phyloP scores from a whole-genome alignment of 2,888 invertebrate species.

The Thereva unica region DNA sequence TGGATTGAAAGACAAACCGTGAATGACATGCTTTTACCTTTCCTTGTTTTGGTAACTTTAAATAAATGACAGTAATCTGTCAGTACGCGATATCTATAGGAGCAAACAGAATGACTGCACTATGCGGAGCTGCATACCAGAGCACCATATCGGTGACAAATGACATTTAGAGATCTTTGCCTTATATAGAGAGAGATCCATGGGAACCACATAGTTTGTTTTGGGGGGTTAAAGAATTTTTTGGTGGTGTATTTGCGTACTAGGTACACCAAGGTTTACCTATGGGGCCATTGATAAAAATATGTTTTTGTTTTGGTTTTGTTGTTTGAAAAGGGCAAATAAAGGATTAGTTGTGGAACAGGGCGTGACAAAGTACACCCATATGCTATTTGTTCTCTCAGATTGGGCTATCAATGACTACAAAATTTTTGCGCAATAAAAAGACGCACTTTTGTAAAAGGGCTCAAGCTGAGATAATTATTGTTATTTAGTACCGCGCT shows the following conservation, averaged over 20 bases:
- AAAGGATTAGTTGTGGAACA: not conserved
- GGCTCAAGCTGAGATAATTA: slow-evolving; percentile 10
- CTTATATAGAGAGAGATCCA: slow-evolving; percentile 3
- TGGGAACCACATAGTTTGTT: slow-evolving; percentile 9
- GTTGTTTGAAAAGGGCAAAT: slow-evolving; percentile 15
- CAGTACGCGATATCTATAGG: slow-evolving; percentile 38
- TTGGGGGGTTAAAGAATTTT: slow-evolving; percentile 11
- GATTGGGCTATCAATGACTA: too few relatives aligned
- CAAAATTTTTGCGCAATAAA: not conserved
- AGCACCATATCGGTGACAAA: slow-evolving; percentile 32
- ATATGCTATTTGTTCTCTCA: too few relatives aligned
- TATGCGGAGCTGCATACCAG: slow-evolving; percentile 11
- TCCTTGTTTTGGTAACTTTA: slow-evolving; percentile 29
- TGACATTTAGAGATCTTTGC: slow-evolving; percentile 12
- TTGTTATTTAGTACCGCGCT: slow-evolving; percentile 1
- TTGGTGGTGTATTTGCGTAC: slow-evolving; percentile 17
- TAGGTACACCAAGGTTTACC: slow-evolving; percentile 21
- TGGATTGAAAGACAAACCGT: slow-evolving; percentile 38
- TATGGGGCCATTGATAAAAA: not conserved
- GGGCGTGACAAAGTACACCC: too few relatives aligned
- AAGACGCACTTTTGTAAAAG: slow-evolving; percentile 7
- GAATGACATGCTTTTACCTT: slow-evolving; percentile 36
- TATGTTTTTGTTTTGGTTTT: not conserved
- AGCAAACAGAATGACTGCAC: slow-evolving; percentile 23
- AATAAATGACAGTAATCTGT: slow-evolving; percentile 39